Base-by-base conservation (phyloP, 2,797 vertebrate species). In the Sebastes steindachneri region DNA sequence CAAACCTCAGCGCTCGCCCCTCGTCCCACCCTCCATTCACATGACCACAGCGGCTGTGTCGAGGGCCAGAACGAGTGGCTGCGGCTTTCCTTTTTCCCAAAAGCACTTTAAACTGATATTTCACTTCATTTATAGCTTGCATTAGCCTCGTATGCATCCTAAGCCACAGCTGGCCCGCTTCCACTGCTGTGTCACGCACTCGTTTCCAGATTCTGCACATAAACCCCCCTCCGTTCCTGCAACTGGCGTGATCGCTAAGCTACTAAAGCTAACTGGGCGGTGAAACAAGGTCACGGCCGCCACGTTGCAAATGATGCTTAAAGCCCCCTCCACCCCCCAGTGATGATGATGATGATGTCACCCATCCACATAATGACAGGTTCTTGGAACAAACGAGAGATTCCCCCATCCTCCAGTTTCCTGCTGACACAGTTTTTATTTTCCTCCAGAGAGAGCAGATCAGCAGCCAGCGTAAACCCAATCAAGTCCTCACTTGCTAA, bases 401-500 rank as follows among this genome's bases (percentile, higher is more conserved):
- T 79, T 68, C 83, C 71, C 74, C 74, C 57, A 64, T 83, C 80
- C 80, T 70, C 48, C 74, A 66, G 68, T 89, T 90, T 91, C 68
- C 82, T 82, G 84, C 90, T 92, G 89, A 93, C 88, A 87, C 76
- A 12, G 10, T 57, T 81, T 71, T 76, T 66, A 67, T 73, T 45
- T 25, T 26, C 51, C 63, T 76, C 51, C 19, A 48, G 69, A 80
- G 70, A 79, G 68, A 79, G 67, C 80, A 87, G 88, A 85, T 88
- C 89, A 75, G 83, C 66, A 86, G 73, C 73, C 62, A 79, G 64
- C n/a, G 48, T 68, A 64, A 78, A 62, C 91, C 89, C 82, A 94
- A 94, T 92, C 91, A 93, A 91, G 90, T 93, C 90, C 74, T 92
- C 86, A 79, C 89, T 86, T 89, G 89, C 79, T 92, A 92, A 94